Conservation (phyloP, 2,797 vertebrate genomes). For the Amblyraja radiata region DNA sequence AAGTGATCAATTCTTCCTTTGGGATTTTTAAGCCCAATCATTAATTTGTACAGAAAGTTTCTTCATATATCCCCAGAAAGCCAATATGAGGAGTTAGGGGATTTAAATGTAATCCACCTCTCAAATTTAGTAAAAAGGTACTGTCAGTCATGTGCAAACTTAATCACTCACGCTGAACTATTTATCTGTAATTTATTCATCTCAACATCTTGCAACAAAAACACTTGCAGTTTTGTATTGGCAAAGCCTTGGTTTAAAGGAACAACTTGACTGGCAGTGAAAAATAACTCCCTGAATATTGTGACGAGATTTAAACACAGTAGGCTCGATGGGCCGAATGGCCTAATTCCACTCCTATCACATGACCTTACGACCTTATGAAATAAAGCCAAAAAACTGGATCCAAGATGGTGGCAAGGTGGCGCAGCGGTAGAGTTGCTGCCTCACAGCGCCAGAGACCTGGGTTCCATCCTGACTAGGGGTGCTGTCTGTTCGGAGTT, state of each 20-base stretch:
- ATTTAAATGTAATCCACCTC: not conserved
- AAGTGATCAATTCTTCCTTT: not conserved
- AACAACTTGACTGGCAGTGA: not conserved
- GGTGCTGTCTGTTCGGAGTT: too few species aligned
- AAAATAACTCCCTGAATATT: not conserved
- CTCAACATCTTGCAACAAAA: not conserved
- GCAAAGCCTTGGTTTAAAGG: not conserved
- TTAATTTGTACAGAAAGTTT: not conserved
- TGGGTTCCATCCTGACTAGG: too few species aligned
- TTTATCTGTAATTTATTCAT: not conserved
- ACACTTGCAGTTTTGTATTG: not conserved
- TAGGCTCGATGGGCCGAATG: too few species aligned
- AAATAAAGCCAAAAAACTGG: too few species aligned
- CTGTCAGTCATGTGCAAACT: not conserved
- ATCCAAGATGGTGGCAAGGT: too few species aligned
- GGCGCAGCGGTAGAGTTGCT: too few species aligned
- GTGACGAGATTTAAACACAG: not conserved
- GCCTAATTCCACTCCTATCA: too few species aligned
- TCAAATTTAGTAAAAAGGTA: not conserved
- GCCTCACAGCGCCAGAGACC: too few species aligned
- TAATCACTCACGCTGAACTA: not conserved
- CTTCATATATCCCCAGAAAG: not conserved
- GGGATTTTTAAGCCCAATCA: not conserved
- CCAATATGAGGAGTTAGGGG: not conserved
- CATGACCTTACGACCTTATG: too few species aligned